Base-by-base conservation (phyloP, 2,888 invertebrate genomes). In the Seladonia tumulorum region DNA sequence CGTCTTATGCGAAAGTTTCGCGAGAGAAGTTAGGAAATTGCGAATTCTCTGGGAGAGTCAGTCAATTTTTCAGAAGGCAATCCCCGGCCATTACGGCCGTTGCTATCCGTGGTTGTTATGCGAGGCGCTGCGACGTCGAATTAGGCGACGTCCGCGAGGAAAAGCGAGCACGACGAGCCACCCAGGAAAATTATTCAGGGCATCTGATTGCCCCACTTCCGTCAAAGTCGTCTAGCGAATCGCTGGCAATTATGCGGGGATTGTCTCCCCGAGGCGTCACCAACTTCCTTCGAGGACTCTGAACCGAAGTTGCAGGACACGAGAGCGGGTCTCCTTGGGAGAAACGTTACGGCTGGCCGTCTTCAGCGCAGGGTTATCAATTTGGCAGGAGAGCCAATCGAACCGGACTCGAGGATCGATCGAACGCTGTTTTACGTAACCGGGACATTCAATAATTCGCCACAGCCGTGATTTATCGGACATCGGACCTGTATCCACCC, bases 131-230 rank as follows among this genome's bases (percentile, higher is more conserved):
- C 75, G 53, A 72, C 76, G 63, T 79, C 76, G 74, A 85, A 85
- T 87, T 82, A 87, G 82, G 76, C 78, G 72, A 60, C 47, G 42
- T 66, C 70, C 45, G 45, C 49, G 68, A 57, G 68, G 70, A 81
- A 71, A 60, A 83, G 78, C 39, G 77, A 72, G 53, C 53, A 22
- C 49, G 53, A n/a, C 8, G 53, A 53, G 53, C 22, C 22, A 53
- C 3, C 22, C 53, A 39, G 70, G 83, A 79, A 86, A 86, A 89
- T 89, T 89, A 89, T 89, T 82, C 83, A 74, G 82, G 57, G 68
- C 82, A 79, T 82, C 72, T 76, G 82, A 85, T 85, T 87, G 80
- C 71, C 87, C 85, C 78, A 89, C 66, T 89, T 89, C 53, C 81
- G 76, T 79, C 76, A 72, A 82, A 80, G 80, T 76, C 79, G n/a